A percentile compares a stretch with the other conserved stretches of the same genome.
Evolutionary conservation across 2,113 vertebrate species (phyloP).

Genomic region (Nothocercus nigrocapillus): DNA sequence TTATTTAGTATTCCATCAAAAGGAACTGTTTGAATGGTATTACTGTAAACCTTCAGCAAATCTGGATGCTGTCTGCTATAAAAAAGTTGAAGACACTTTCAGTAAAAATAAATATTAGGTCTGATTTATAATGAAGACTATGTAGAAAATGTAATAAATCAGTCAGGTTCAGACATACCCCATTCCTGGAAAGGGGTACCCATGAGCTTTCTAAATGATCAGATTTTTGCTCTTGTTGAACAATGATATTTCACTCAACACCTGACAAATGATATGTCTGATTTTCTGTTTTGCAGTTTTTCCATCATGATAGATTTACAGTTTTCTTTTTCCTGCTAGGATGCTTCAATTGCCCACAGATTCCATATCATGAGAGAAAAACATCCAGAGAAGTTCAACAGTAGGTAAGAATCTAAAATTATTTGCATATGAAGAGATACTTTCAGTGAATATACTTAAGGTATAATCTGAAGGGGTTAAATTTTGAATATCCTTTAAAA

Average conservation of each 20-base stretch:
- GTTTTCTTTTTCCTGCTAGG: slow-evolving; percentile 75
- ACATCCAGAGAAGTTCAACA: slow-evolving; percentile 96
- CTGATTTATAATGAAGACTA: not conserved
- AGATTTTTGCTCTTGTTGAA: not conserved
- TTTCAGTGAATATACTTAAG: not conserved
- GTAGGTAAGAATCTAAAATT: slow-evolving; percentile 78
- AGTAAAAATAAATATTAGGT: accelerated
- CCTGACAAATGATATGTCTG: not conserved
- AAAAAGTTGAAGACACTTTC: not conserved
- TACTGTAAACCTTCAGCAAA: not conserved
- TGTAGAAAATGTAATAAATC: not conserved
- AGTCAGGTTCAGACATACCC: not conserved
- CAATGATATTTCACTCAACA: not conserved
- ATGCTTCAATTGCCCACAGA: slow-evolving; percentile 94
- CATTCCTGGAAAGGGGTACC: not conserved
- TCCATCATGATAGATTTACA: not conserved
- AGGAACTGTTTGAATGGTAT: not conserved
- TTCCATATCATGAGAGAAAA: slow-evolving; percentile 98
- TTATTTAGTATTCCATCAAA: not conserved
- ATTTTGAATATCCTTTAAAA: not conserved
- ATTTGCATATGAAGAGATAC: not conserved
- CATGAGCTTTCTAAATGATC: not conserved
- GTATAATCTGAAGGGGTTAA: not conserved
- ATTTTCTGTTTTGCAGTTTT: slow-evolving; percentile 10
- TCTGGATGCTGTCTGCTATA: not conserved